Conservation (phyloP, 2,113 vertebrate genomes). For the Bungarus multicinctus region DNA sequence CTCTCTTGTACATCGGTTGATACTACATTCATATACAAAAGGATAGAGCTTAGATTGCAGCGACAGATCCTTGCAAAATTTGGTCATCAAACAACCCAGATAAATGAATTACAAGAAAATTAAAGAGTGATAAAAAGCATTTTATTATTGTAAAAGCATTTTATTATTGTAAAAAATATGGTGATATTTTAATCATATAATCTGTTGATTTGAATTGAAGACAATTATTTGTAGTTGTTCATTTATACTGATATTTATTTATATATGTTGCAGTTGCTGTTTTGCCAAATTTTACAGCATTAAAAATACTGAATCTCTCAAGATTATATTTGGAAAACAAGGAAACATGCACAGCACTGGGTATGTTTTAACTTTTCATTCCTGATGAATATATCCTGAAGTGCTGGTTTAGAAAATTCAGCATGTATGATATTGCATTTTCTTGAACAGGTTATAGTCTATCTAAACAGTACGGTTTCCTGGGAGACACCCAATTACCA, state of each 20-base stretch:
- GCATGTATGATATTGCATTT: background rate
- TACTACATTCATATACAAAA: background rate
- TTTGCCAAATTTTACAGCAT: conserved; percentile 36
- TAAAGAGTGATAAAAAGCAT: background rate
- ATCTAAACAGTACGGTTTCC: background rate
- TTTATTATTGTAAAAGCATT: background rate
- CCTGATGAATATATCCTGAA: background rate
- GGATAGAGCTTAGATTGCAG: background rate
- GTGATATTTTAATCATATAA: background rate
- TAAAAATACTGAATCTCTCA: conserved; percentile 47
- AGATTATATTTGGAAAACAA: background rate
- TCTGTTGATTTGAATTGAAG: background rate
- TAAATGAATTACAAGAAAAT: background rate
- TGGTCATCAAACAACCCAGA: background rate
- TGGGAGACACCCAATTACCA: background rate
- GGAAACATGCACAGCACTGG: conserved; percentile 42
- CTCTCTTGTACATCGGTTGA: background rate
- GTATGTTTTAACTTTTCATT: conserved; percentile 29
- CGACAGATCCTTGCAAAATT: background rate
- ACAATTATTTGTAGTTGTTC: background rate
- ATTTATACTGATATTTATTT: background rate
- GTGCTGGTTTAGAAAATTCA: background rate
- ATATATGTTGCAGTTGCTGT: conserved; percentile 13
- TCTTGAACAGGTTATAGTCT: background rate
- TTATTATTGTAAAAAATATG: background rate